Evolutionary conservation across 2,113 vertebrate species (phyloP).

Genomic region (Oreochromis spilurus): DNA sequence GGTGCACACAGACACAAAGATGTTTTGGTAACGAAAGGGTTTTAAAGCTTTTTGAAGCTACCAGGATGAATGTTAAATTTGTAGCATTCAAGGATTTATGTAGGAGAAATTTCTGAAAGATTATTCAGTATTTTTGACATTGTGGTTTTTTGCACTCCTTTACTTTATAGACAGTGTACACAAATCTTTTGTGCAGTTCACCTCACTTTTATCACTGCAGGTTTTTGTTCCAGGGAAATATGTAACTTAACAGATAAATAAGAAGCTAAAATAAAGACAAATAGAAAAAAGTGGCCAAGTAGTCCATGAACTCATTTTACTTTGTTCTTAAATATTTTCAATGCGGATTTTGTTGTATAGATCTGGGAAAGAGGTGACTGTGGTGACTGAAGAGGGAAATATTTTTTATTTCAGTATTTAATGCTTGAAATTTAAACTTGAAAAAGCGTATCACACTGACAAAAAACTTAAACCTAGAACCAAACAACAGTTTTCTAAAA

Average conservation of each 20-base stretch:
- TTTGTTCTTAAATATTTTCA: neutral
- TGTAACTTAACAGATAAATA: neutral
- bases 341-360: neutral
- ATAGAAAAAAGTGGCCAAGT: neutral
- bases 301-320: neutral
- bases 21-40: neutral
- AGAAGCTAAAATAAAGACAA: neutral
- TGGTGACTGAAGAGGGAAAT: neutral
- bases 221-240: neutral
- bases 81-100: neutral
- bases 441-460: neutral
- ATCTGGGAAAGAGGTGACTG: neutral
- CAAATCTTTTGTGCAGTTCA: neutral
- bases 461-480: too few relatives aligned
- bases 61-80: neutral
- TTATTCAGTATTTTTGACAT: neutral
- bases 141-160: neutral
- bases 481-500: neutral
- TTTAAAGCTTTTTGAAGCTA: neutral
- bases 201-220: neutral
- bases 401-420: neutral
- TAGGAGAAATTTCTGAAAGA: neutral
- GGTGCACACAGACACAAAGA: neutral
- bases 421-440: neutral
- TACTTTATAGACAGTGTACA: neutral